Conservation (phyloP, 1,140 invertebrate genomes). For the Rhopalosiphum padi region DNA sequence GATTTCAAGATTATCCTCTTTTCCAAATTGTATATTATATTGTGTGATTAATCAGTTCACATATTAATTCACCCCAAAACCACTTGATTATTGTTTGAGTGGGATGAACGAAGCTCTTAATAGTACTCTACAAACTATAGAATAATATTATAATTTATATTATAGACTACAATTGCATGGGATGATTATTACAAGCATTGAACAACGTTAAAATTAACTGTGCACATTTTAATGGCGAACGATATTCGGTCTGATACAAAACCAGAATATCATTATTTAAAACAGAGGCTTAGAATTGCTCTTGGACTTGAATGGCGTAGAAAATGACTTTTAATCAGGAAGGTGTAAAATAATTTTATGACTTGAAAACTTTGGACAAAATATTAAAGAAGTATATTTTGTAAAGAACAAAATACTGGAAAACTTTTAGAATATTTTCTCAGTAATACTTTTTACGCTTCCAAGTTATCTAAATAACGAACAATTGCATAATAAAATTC, state of each 20-base stretch:
- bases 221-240: neutral
- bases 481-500: constrained; percentile 13
- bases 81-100: neutral
- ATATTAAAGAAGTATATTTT: neutral
- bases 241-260: neutral
- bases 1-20: neutral
- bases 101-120: constrained; percentile 6
- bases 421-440: constrained; percentile 3
- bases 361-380: neutral
- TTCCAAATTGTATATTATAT: neutral
- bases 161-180: neutral
- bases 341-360: constrained; percentile 15
- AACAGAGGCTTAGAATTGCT: neutral
- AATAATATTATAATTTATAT: constrained; percentile 38
- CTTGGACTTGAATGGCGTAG: neutral
- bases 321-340: neutral
- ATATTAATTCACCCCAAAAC: constrained; percentile 15
- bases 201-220: neutral
- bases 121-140: neutral
- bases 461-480: neutral
- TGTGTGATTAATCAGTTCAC: constrained; percentile 12
- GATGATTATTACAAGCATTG: neutral
- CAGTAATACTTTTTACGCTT: neutral
- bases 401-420: neutral
- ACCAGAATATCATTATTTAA: neutral